A percentile compares a stretch with the other conserved stretches of the same genome.
These are phyloP conservation scores for Hyperopisus bebe DNA, from an alignment of 2,113 vertebrate genomes.

Conservation along the genomic window DNA sequence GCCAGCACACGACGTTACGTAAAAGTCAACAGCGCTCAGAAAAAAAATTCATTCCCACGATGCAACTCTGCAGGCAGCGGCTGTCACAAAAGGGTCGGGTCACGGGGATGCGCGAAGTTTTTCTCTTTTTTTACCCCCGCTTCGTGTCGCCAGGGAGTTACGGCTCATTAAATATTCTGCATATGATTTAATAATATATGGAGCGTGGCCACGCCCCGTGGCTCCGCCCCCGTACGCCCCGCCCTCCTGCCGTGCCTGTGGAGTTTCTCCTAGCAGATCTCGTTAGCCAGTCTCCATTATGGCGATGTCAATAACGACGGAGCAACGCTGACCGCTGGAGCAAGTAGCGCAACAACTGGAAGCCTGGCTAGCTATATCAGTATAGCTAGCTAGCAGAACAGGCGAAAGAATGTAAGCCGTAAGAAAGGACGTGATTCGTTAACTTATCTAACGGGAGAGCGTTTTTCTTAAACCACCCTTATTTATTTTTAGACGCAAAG, in stretches of 20 bases:
- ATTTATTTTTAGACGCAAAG: slow-evolving; percentile 2
- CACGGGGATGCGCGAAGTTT: neutral
- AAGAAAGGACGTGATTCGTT: neutral
- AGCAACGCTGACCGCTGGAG: slow-evolving; percentile 30
- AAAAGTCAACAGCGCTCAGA: neutral
- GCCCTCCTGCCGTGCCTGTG: slow-evolving; percentile 14
- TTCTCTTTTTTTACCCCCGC: neutral
- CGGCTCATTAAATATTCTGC: slow-evolving; percentile 20
- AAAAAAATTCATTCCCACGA: slow-evolving; percentile 46
- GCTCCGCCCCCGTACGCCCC: slow-evolving; percentile 8
- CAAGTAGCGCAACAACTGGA: slow-evolving; percentile 16
- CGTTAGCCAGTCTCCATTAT: slow-evolving; percentile 36
- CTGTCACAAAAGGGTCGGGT: neutral
- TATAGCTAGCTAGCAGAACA: slow-evolving; percentile 10
- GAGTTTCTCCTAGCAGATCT: slow-evolving; percentile 19
- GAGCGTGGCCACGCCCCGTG: neutral
- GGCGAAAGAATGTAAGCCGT: slow-evolving; percentile 12
- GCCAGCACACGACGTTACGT: neutral
- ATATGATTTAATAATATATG: slow-evolving; percentile 23
- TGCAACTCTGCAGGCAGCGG: neutral
- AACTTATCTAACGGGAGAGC: neutral
- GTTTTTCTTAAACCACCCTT: neutral
- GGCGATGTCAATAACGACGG: slow-evolving; percentile 41
- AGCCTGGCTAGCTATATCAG: neutral
- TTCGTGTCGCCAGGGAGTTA: neutral